Evolutionary conservation across 2,797 vertebrate species (phyloP).

Genomic region (Argya squamiceps): DNA sequence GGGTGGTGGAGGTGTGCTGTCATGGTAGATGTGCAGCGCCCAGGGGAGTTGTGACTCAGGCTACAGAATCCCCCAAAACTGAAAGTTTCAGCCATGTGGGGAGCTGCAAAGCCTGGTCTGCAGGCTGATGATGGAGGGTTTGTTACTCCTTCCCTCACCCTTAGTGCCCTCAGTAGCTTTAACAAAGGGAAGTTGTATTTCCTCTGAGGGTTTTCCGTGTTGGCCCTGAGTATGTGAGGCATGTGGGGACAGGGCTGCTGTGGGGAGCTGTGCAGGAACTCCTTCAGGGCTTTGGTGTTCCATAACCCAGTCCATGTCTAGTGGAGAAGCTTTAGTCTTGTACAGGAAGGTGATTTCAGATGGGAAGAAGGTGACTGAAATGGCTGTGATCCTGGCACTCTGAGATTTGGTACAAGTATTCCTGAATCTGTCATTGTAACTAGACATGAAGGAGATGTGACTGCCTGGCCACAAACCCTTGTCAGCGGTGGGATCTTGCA

Average conservation of each 20-base stretch:
- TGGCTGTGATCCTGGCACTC: neutral
- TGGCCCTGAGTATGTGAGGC: accelerated
- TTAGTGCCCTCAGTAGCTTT: neutral
- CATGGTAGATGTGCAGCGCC: accelerated
- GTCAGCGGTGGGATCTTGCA: neutral
- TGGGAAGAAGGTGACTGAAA: neutral
- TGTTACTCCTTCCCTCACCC: neutral
- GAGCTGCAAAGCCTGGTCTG: neutral
- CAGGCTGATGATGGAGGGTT: neutral
- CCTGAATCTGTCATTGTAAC: neutral
- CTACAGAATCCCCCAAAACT: neutral
- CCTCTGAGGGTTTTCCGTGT: neutral
- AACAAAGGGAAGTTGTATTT: neutral
- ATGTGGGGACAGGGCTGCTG: neutral
- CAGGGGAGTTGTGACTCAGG: neutral
- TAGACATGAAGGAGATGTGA: neutral
- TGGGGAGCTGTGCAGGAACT: neutral
- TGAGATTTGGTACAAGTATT: neutral
- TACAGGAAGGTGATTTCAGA: neutral
- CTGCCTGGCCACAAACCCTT: neutral
- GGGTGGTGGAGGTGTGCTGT: neutral
- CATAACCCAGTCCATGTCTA: neutral
- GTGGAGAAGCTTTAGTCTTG: neutral
- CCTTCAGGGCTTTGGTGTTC: neutral
- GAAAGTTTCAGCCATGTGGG: neutral